Conservation (phyloP, 2,888 invertebrate species). For the Pseudoips prasinana region DNA sequence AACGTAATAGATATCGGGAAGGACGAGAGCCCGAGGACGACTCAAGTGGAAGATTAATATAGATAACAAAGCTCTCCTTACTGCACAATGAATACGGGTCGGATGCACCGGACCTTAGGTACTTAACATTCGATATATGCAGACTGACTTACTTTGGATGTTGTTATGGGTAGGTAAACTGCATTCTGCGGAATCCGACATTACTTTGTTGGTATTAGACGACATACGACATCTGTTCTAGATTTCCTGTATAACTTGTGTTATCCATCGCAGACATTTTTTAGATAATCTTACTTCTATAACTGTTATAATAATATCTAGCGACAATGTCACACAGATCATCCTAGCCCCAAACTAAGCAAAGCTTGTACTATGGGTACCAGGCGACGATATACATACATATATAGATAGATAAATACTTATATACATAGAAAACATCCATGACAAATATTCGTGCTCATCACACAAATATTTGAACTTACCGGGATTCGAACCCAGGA, state of each 20-base stretch:
- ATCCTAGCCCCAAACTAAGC: no score
- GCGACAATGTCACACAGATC: no score
- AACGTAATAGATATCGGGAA: constrained; percentile 52
- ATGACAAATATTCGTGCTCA: no score
- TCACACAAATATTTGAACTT: no score
- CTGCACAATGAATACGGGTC: constrained; percentile 19
- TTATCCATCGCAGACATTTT: no score
- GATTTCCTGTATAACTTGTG: constrained; percentile 24
- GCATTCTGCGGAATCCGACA: constrained; percentile 38
- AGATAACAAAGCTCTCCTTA: constrained; percentile 22
- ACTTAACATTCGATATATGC: constrained; percentile 31
- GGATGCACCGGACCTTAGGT: constrained; percentile 15
- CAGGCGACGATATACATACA: no score
- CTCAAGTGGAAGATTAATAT: constrained; percentile 36
- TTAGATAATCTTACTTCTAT: no score
- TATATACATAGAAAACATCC: no score
- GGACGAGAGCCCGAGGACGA: constrained; percentile 25
- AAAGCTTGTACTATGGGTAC: no score
- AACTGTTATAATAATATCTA: no score
- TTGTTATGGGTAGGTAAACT: constrained; percentile 25
- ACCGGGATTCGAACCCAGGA: no score
- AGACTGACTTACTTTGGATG: constrained; percentile 18
- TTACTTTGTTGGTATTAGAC: constrained; percentile 24
- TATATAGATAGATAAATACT: no score
- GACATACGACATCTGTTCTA: constrained; percentile 17